Base-by-base conservation (phyloP, 2,113 vertebrate species). In the Desmodus rotundus region DNA sequence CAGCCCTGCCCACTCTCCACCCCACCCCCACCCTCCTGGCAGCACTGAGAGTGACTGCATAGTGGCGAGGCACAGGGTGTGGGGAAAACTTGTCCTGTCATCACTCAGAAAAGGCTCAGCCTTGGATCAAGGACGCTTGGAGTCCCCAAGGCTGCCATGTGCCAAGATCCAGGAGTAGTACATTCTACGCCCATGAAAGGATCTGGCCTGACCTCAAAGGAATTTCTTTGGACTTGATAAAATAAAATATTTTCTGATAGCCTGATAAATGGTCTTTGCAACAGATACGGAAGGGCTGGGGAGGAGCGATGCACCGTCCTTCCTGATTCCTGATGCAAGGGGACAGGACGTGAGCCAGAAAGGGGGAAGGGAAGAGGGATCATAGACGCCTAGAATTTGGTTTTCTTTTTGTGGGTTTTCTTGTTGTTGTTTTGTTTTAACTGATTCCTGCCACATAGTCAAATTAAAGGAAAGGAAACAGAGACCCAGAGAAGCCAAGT, bases 81-180 rank as follows among this genome's bases (percentile, higher is more conserved):
- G 94, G 87, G 52, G 47, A 4, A 83, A 93, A 93, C 31, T 41
- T 72, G 74, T 43, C 72, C 65, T 91, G 78, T 95, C 94, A 89
- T 96, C 70, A 63, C 43, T n/a, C 47, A 76, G 76, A 70, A 63
- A 90, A 58, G 74, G 47, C 81, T 80, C 15, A 76, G 65, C 24
- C 87, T 90, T 87, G 38, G 74, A 50, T 70, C 80, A 88, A 93
- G 82, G 78, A 89, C n/a, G 10, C 43, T 36, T 89, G 61, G 81
- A 74, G 33, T 81, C 76, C 26, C 24, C 47, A 22, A 33, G 52
- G 36, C 47, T 67, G 26, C 16, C 67, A 33, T 28, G 65, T 61
- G 68, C 43, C 83, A 89, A 82, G 14, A 86, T 85, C 73, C 5
- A 3, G 45, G 14, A 58, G 38, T 22, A 56, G 17, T 36, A 13